Base-by-base conservation (phyloP, 2,888 invertebrate genomes). In the Vanessa cardui region DNA sequence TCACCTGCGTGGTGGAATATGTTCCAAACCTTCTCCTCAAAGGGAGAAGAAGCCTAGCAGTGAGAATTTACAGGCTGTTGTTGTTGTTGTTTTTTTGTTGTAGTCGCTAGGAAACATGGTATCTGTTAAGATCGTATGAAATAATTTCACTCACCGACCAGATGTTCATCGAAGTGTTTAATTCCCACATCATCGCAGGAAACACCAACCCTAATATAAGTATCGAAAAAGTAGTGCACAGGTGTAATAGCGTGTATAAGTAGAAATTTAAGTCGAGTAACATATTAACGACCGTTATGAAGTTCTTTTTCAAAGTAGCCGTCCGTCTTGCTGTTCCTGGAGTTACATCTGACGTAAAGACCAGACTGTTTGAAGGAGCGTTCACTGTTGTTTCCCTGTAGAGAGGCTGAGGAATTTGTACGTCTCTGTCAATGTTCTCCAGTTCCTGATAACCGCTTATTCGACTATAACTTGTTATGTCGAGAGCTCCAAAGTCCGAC, bases 361-460 rank as follows among this genome's bases (percentile, higher is more conserved):
- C 83, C 15, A 90, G 75, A 47, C 78, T 83, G 33, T 80, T 83
- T 20, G 82, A 81, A 1, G 87, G 87, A 47, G 89, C 90, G 73
- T 94, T 90, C 0, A 94, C 86, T 1, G 93, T 93, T 0, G 93
- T 92, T 76, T 94, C 94, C 56, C 93, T 88, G 72, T 94, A 94
- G 54, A 94, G 76, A 0, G 94, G 94, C 68, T 91, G 91, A 2
- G 94, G 94, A 33, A 84, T 83, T 26, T 85, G 85, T 3, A 73
- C 78, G 21, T 82, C 83, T 49, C 87, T 83, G 46, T 93, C 91
- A 64, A 93, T 93, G 68, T 79, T 86, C 69, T 90, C 89, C 31
- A 93, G 73, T 72, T 93, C 92, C 69, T 85, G 89, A 62, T 91
- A 92, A 3, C 88, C 86, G 59, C 78, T 82, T 9, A 85, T 79